Conservation (phyloP, 2,113 vertebrate genomes). For the Steatornis caripensis region DNA sequence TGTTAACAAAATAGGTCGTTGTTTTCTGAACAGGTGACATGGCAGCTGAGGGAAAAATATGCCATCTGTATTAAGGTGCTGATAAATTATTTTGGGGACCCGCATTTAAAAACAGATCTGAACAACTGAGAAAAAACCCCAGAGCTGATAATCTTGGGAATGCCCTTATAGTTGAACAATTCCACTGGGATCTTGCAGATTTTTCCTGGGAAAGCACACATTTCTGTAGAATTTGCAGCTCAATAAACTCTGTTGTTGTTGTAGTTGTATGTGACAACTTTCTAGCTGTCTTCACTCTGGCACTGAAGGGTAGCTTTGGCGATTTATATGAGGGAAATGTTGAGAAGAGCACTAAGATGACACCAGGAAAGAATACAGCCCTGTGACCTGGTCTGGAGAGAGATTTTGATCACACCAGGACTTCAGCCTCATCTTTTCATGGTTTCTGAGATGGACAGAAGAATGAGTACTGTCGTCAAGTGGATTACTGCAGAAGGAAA, state of each 20-base stretch:
- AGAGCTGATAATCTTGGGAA: not conserved
- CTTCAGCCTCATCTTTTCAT: not conserved
- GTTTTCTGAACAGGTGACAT: not conserved
- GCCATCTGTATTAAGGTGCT: not conserved
- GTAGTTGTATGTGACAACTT: not conserved
- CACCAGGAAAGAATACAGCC: not conserved
- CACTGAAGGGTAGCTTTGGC: not conserved
- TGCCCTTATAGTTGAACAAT: not conserved
- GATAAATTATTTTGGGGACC: not conserved
- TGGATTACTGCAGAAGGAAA: not conserved
- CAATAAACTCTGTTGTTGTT: not conserved
- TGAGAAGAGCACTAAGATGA: not conserved
- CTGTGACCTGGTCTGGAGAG: not conserved
- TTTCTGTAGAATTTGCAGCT: not conserved
- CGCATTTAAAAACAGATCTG: not conserved
- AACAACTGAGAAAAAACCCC: not conserved
- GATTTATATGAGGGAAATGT: not conserved
- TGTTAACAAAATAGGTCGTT: not conserved
- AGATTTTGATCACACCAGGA: not conserved
- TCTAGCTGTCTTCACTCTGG: not conserved
- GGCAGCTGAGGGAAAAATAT: not conserved
- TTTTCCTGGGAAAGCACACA: not conserved
- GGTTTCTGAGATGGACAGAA: not conserved
- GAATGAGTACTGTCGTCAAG: not conserved
- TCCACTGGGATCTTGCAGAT: not conserved